Base-by-base conservation (phyloP, 2,113 vertebrate genomes). In the Epinephelus fuscoguttatus region DNA sequence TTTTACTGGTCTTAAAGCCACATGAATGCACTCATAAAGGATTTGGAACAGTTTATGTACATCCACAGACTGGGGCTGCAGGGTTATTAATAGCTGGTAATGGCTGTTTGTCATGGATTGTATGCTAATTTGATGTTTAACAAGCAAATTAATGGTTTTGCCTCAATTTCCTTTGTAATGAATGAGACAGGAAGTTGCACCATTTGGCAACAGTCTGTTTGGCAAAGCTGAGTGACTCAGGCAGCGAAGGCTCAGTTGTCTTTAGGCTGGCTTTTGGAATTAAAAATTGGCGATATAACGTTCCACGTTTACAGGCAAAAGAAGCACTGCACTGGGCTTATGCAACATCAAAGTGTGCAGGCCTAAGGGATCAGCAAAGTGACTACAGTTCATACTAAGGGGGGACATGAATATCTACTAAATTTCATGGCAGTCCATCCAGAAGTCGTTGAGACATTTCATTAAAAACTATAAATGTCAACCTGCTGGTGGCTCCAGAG, bases 1-100 rank as follows among this genome's bases (percentile, higher is more conserved):
- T 70, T 87, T 84, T 86, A 86, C 33, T 81, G 80, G 47, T 57
- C 57, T 60, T 62, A 61, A 67, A 68, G 33, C 37, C 78, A 71
- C 70, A 57, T 57, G 47, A 73, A 82, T 78, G 19, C 27, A 25
- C 69, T 55, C 40, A 50, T 81, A 52, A 74, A 68, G 30, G n/a
- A 47, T 49, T 9, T 47, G 27, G 37, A 77, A 21, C 11, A 50
- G 8, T 67, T 21, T 70, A 12, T 23, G n/a, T 76, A 23, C 50
- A 75, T 52, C n/a, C 52, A 55, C 10, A 70, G 57, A 74, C 40
- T n/a, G 37, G 30, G 7, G 64, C 17, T 57, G 1, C 27, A 23
- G 15, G 15, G 45, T 45, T 52, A 42, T 60, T 67, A 33, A 60
- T 45, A 55, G 49, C 6, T 75, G 9, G 3, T 74, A 63, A 63